These are phyloP conservation scores for Acanthaster planci DNA, from an alignment of 35 echinoderm and acorn worm species.

Conservation along the genomic window DNA sequence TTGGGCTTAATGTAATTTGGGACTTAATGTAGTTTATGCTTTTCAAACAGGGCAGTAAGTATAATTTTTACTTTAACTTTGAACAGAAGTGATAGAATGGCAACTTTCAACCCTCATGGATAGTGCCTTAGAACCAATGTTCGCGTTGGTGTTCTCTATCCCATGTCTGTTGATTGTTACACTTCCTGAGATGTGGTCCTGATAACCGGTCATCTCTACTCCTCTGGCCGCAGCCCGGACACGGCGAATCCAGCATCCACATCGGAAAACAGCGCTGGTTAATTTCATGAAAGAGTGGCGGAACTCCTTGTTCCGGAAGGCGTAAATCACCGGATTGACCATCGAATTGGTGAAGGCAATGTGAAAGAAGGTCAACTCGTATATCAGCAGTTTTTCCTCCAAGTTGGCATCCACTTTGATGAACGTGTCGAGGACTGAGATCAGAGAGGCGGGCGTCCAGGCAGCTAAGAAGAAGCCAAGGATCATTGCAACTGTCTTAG, in stretches of 20 bases:
- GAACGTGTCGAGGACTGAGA: slow-evolving; percentile 40
- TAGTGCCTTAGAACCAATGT: too few species aligned
- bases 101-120: too few species aligned
- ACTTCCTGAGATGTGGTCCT: neutral
- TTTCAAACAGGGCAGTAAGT: too few species aligned
- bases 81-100: too few species aligned
- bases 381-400: slow-evolving; percentile 26
- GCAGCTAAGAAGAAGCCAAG: slow-evolving; percentile 35
- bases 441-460: slow-evolving; percentile 43
- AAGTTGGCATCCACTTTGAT: neutral
- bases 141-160: too few species aligned
- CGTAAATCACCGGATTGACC: slow-evolving; percentile 52
- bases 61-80: too few species aligned
- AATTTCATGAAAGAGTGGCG: slow-evolving; percentile 31
- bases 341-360: slow-evolving; percentile 53
- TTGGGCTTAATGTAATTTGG: too few species aligned
- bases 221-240: neutral
- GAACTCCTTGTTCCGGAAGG: slow-evolving; percentile 50
- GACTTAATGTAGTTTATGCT: too few species aligned
- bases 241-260: slow-evolving; percentile 30
- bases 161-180: too few species aligned
- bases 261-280: slow-evolving; percentile 28
- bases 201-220: neutral
- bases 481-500: slow-evolving; percentile 43
- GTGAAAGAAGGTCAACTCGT: slow-evolving; percentile 53